Conservation (phyloP, 2,797 vertebrate genomes). For the Lindbergichthys nudifrons region DNA sequence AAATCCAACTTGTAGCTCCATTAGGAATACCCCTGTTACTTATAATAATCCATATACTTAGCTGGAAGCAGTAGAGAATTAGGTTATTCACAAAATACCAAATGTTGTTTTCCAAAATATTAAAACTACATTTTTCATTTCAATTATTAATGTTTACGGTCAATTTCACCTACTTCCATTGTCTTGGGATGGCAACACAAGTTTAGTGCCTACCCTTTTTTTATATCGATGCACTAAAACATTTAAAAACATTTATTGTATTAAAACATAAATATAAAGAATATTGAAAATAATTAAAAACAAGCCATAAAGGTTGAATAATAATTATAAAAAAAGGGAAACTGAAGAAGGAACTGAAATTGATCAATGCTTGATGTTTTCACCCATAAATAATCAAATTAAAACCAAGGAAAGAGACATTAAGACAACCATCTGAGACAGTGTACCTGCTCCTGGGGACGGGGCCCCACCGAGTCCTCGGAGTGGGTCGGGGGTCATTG, state of each 20-base stretch:
- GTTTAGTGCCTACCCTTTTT: no score
- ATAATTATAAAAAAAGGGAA: not conserved
- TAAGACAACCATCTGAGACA: not conserved
- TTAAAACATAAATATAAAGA: no score
- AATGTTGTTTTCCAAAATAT: not conserved
- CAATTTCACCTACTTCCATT: no score
- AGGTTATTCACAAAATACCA: slow-evolving; percentile 3
- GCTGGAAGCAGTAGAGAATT: not conserved
- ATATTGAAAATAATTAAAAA: no score
- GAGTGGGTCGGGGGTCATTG: slow-evolving; percentile 70
- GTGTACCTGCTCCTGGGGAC: slow-evolving; percentile 84
- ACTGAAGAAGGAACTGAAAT: not conserved
- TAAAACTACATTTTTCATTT: not conserved
- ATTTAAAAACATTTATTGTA: no score
- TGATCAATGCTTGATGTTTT: not conserved
- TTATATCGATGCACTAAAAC: no score
- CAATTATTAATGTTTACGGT: no score
- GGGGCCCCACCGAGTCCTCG: slow-evolving; percentile 75
- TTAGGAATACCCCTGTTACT: not conserved
- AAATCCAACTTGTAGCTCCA: not conserved
- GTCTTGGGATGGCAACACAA: no score
- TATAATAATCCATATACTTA: not conserved
- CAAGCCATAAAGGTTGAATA: not conserved
- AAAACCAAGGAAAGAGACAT: not conserved
- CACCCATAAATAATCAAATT: not conserved